phyloP scores from a whole-genome alignment of 2,797 vertebrate genomes.

The Heteromormyrus szaboi region DNA sequence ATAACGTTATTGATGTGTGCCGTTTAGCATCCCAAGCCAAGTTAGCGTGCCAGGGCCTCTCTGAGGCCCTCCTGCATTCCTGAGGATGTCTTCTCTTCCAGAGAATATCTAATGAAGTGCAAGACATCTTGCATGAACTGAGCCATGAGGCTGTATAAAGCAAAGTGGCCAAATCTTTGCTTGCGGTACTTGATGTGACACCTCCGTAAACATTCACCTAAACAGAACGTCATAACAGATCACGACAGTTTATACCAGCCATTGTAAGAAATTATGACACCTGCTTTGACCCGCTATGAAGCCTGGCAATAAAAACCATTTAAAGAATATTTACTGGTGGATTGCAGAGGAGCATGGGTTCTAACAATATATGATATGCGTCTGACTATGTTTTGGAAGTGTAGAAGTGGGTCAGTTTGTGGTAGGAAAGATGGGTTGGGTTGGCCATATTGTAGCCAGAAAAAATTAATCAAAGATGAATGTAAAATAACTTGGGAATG shows the following conservation, averaged over 20 bases:
- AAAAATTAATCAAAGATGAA: background rate
- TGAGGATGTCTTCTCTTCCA: background rate
- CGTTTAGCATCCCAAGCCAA: background rate
- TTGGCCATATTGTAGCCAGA: background rate
- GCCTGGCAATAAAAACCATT: background rate
- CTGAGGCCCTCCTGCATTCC: background rate
- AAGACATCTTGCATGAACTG: background rate
- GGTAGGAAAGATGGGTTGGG: background rate
- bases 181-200: background rate
- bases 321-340: background rate
- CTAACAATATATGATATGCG: background rate
- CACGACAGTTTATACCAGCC: background rate
- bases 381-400: background rate
- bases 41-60: background rate
- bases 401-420: background rate
- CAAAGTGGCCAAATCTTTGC: background rate
- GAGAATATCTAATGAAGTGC: conserved; percentile 11
- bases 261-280: conserved; percentile 10
- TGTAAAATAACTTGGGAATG: background rate
- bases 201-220: background rate
- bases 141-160: background rate
- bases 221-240: conserved; percentile 1
- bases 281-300: background rate
- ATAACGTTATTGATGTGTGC: background rate
- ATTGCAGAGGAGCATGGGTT: background rate